Evolutionary conservation across 2,888 invertebrate genomes (phyloP).

Genomic region (Sialis lutaria): DNA sequence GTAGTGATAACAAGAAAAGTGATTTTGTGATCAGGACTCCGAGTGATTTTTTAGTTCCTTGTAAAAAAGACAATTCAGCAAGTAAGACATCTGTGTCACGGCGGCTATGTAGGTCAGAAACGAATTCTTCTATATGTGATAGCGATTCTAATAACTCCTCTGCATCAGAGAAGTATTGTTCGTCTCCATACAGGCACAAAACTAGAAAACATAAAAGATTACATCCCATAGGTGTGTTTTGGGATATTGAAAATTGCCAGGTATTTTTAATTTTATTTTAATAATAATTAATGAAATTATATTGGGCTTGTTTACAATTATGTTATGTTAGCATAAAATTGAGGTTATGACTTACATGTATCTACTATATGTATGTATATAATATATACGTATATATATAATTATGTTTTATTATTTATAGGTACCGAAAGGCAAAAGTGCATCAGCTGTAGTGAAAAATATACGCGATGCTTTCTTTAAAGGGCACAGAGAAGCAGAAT

Average conservation of each 20-base stretch:
- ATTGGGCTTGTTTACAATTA: background rate
- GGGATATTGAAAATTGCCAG: slow-evolving; percentile 87
- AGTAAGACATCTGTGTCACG: background rate
- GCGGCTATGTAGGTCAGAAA: background rate
- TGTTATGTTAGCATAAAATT: background rate
- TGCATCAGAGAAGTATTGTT: slow-evolving; percentile 8
- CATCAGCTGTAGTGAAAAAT: slow-evolving; percentile 55
- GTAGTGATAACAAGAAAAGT: background rate
- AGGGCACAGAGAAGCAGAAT: slow-evolving; percentile 67
- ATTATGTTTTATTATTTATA: slow-evolving; percentile 17
- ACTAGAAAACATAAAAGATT: slow-evolving; percentile 18
- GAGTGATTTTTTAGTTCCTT: background rate
- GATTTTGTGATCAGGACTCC: background rate
- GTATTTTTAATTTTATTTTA: slow-evolving; percentile 20
- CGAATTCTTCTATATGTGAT: background rate
- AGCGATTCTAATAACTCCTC: slow-evolving; percentile 7
- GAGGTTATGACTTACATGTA: background rate
- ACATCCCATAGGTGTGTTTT: slow-evolving; percentile 71
- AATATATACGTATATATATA: background rate
- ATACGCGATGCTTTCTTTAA: slow-evolving; percentile 60
- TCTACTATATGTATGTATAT: too few relatives aligned
- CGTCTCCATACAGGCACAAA: slow-evolving; percentile 8
- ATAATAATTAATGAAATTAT: too few relatives aligned
- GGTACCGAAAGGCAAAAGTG: slow-evolving; percentile 69
- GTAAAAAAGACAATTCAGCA: background rate